Base-by-base conservation (phyloP, 2,797 vertebrate genomes). In the Euphonia xanthogaster region DNA sequence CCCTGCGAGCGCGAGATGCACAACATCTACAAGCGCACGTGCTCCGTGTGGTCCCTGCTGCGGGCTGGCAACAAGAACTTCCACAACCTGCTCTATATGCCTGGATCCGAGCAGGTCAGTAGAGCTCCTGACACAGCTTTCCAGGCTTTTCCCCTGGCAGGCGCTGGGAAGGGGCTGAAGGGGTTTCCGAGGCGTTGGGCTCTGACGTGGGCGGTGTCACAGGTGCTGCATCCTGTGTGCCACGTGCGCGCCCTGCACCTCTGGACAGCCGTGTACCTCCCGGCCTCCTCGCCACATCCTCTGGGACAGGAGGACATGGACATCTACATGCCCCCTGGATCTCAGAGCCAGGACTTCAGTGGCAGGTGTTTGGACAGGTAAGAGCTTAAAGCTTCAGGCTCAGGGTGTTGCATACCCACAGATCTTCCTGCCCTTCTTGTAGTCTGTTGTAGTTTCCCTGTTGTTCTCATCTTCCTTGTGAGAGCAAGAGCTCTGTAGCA, bases 201-300 rank as follows among this genome's bases (percentile, higher is more conserved):
- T 73, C 84, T 97, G 44, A 95, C 15, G 0, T 0, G 5, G 10
- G 27, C 6, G 58, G 22, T 82, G 66, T 70, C 37, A 14, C 97
- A 99, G 99, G 98, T 99, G 96, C 98, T 99, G 94, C 99, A 99
- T 96, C 99, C 99, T 0, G 99, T 99, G 93, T 99, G 99, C 98
- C 99, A 99, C 9, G 99, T 99, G 27, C 98, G 99, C 12, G 99
- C 99, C 0, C 97, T 99, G 77, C 99, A 99, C 79, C 97, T 99
- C 96, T 99, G 99, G 99, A 99, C 99, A 33, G 98, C 99, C 0
- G 98, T 99, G n/a, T 99, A 99, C 95, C 98, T 99, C 90, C 99
- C 99, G 25, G 98, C 99, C 8, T 99, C 99, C 15, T 99, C 99
- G 2, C 99, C 99, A 0, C 99, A 99, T 95, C 99, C 99, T 4